Base-by-base conservation (phyloP, 2,797 vertebrate species). In the Tauraco hartlaubi region DNA sequence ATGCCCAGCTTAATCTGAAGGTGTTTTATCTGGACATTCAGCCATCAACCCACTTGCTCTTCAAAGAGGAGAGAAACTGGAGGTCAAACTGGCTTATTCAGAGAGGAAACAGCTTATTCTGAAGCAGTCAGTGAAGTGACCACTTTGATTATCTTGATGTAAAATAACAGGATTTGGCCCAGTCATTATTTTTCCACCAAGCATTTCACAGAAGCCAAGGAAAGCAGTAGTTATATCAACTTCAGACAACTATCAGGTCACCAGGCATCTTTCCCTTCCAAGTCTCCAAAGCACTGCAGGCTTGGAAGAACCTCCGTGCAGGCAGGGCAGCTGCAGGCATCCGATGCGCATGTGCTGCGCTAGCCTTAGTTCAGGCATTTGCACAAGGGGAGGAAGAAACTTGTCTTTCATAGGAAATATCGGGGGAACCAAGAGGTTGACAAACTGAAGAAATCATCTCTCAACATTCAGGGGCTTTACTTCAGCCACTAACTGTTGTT, bases 161-260 rank as follows among this genome's bases (percentile, higher is more conserved):
- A 51, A 78, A 96, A 93, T 35, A 95, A 90, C 26, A 79, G 13
- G 21, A 55, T 80, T 88, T 94, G 95, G 85, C 93, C 79, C 49
- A 5, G 12, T 9, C 19, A 39, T 56, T 85, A 15, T 86, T 97
- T 85, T 95, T 94, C 83, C 88, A 93, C 62, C 55, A n/a, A 88
- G 43, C n/a, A 44, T 61, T 86, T 78, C 73, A 54, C 20, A 48
- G 80, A 56, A 84, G 58, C 90, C 85, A 92, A 94, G 35, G 85
- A 90, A 93, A 94, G 90, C 59, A 95, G 54, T 13, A 86, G 49
- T 75, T 86, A 2, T 23, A 88, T 88, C 77, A 77, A 5, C 23
- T 56, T 78, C 83, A 83, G 54, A 75, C 37, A 66, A 67, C 54
- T 66, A 6, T 55, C 90, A 88, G 90, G 62, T 85, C 90, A 83